A percentile compares a stretch with the other conserved stretches of the same genome.
Conservation (phyloP, 2,888 invertebrate species). For the Pediacus dermestoides region DNA sequence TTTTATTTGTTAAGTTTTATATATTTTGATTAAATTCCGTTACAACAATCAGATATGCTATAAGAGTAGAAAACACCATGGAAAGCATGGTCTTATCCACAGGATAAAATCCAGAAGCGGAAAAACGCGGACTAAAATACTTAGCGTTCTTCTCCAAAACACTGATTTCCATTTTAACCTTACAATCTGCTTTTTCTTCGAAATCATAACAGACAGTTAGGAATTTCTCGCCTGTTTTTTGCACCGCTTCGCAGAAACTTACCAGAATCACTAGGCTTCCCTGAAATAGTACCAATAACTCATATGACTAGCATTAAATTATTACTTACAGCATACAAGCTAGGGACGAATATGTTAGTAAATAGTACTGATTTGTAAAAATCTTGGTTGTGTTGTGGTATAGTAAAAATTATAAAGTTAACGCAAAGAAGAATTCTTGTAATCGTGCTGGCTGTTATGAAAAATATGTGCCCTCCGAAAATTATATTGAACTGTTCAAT, state of each 20-base stretch:
- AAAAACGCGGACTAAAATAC: background rate
- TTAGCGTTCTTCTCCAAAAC: background rate
- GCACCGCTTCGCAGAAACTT: background rate
- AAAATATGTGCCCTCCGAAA: no score
- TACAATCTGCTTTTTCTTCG: background rate
- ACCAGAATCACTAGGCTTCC: background rate
- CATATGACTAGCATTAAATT: no score
- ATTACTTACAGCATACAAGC: no score
- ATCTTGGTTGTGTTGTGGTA: no score
- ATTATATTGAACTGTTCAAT: no score
- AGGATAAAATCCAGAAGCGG: background rate
- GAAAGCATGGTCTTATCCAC: slow-evolving; percentile 2
- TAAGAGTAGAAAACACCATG: background rate
- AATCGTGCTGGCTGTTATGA: no score
- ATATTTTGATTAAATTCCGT: slow-evolving; percentile 1
- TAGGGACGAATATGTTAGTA: no score
- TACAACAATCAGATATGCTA: slow-evolving; percentile 1
- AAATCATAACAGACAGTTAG: background rate
- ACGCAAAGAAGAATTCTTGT: no score
- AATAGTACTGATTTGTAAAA: no score
- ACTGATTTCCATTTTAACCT: background rate
- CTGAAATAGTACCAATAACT: no score
- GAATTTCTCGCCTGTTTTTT: background rate
- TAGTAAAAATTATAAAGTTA: no score
- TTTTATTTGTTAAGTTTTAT: no score